Conservation (phyloP, 2,113 vertebrate species). For the Polyodon spathula region DNA sequence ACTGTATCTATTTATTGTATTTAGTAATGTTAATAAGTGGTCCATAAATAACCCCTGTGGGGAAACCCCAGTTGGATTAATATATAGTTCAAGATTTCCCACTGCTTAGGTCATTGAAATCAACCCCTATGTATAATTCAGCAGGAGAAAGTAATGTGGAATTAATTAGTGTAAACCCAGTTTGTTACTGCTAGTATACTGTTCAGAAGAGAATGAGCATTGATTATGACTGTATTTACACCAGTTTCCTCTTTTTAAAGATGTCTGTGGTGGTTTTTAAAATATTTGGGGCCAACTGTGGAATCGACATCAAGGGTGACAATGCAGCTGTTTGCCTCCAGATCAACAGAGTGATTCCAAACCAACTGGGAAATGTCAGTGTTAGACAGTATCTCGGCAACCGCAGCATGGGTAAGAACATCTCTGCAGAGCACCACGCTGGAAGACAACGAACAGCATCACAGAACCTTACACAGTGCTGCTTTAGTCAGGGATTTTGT, state of each 20-base stretch:
- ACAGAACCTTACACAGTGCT: conserved; percentile 42
- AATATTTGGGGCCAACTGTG: conserved; percentile 76
- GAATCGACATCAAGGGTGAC: conserved; percentile 78
- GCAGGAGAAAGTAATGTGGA: too few species aligned
- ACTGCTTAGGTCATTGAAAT: too few species aligned
- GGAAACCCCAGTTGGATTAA: too few species aligned
- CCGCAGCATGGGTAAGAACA: conserved; percentile 77
- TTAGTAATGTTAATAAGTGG: too few species aligned
- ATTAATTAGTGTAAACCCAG: too few species aligned
- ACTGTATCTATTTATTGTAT: too few species aligned
- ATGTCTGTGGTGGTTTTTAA: conserved; percentile 91
- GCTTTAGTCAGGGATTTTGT: conserved; percentile 4
- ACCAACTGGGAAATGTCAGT: conserved; percentile 83
- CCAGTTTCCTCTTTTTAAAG: conserved; percentile 41
- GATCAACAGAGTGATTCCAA: conserved; percentile 71
- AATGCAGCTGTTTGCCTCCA: conserved; percentile 79
- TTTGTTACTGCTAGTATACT: too few species aligned
- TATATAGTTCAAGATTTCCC: too few species aligned
- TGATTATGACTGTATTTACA: background rate
- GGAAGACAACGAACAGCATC: background rate
- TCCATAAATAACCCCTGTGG: too few species aligned
- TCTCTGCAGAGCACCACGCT: background rate
- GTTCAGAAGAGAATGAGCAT: too few species aligned
- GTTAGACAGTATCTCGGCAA: conserved; percentile 85
- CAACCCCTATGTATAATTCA: too few species aligned